A percentile compares a stretch with the other conserved stretches of the same genome.
Evolutionary conservation across 2,888 invertebrate species (phyloP).

Genomic region (Drosophila acutilabella): DNA sequence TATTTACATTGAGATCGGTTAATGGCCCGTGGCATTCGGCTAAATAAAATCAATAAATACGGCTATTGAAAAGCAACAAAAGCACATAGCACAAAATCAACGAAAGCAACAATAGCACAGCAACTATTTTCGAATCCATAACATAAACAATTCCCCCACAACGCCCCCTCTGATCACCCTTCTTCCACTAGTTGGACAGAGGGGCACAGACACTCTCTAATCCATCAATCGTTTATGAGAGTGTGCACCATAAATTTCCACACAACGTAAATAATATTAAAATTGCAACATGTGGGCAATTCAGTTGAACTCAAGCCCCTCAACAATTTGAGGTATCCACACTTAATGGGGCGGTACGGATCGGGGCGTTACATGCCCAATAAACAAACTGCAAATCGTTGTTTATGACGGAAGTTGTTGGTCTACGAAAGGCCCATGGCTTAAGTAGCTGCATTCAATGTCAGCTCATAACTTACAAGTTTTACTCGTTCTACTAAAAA

Average conservation of each 20-base stretch:
- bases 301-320: constrained; percentile 28
- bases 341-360: background rate
- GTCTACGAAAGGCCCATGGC: constrained; percentile 19
- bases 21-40: constrained; percentile 60
- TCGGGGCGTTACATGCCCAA: constrained; percentile 23
- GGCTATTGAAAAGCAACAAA: constrained; percentile 47
- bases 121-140: constrained; percentile 37
- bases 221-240: constrained; percentile 74
- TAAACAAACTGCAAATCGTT: constrained; percentile 73
- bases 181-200: background rate
- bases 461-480: constrained; percentile 40
- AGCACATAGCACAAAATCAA: constrained; percentile 1
- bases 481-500: constrained; percentile 9
- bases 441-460: constrained; percentile 67
- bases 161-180: background rate
- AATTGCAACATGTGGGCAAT: constrained; percentile 75
- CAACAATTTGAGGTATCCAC: constrained; percentile 26
- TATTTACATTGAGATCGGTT: constrained; percentile 57
- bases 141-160: constrained; percentile 55
- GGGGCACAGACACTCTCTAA: constrained; percentile 46
- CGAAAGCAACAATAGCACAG: constrained; percentile 21
- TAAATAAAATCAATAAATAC: constrained; percentile 69
- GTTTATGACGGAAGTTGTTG: constrained; percentile 64
- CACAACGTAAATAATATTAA: constrained; percentile 70
- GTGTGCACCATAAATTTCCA: constrained; percentile 72